phyloP scores from a whole-genome alignment of 2,113 vertebrate genomes.

The Burhinus bistriatus region DNA sequence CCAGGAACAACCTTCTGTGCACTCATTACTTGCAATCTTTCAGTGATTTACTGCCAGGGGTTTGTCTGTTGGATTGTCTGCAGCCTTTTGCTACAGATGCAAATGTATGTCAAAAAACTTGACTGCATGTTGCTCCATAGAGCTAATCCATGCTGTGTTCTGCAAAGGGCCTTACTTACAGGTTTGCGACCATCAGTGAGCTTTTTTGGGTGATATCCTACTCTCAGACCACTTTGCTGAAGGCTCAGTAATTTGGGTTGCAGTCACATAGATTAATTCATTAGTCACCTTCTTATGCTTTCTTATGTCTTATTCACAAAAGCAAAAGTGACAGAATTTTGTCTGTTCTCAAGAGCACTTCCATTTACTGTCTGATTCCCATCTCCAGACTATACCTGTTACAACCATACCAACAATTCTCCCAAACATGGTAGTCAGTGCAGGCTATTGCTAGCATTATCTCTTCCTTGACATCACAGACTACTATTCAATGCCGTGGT shows the following conservation, averaged over 20 bases:
- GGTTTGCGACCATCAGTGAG: not conserved
- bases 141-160: not conserved
- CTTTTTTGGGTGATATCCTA: not conserved
- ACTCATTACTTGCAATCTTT: not conserved
- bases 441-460: not conserved
- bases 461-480: not conserved
- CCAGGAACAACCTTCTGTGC: not conserved
- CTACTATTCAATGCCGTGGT: fast-evolving
- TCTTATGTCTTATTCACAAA: not conserved
- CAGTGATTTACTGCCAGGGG: not conserved
- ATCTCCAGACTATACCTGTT: not conserved
- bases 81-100: not conserved
- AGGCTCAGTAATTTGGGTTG: not conserved
- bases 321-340: not conserved
- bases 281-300: not conserved
- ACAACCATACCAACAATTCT: not conserved
- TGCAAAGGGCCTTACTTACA: not conserved
- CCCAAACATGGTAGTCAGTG: not conserved
- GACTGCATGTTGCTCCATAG: not conserved
- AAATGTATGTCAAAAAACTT: not conserved
- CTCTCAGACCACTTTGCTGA: not conserved
- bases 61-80: not conserved
- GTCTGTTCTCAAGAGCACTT: not conserved
- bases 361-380: not conserved
- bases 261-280: not conserved